Evolutionary conservation across 2,113 vertebrate genomes (phyloP).

Genomic region (Amblyornis subalaris): DNA sequence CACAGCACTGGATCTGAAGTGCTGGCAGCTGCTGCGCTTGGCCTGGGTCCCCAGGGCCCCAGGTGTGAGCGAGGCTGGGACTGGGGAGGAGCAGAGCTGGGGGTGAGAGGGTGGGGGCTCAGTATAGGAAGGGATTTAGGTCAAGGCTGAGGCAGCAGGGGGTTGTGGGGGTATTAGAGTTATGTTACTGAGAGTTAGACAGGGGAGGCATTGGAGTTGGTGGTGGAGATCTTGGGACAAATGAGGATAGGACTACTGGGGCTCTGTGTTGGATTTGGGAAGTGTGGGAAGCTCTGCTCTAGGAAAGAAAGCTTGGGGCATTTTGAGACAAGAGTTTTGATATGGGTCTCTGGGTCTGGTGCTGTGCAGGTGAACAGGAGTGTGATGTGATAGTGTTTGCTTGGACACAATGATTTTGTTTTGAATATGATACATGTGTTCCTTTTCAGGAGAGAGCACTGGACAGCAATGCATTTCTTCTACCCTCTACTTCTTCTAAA

Average conservation of each 20-base stretch:
- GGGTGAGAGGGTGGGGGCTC: accelerated
- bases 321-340: background rate
- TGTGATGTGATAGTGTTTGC: accelerated
- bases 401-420: background rate
- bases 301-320: background rate
- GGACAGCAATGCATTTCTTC: background rate
- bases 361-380: background rate
- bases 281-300: background rate
- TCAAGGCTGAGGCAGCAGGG: background rate
- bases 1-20: background rate
- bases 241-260: accelerated
- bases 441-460: background rate
- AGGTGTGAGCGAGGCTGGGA: background rate
- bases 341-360: background rate
- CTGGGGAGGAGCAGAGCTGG: background rate
- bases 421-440: background rate
- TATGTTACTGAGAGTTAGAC: background rate
- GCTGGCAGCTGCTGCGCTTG: background rate
- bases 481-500: background rate
- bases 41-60: background rate
- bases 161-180: accelerated
- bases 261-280: background rate
- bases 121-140: background rate
- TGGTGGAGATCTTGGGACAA: background rate
- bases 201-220: background rate